Evolutionary conservation across 2,113 vertebrate species (phyloP).

Genomic region (Dermatemys mawii): DNA sequence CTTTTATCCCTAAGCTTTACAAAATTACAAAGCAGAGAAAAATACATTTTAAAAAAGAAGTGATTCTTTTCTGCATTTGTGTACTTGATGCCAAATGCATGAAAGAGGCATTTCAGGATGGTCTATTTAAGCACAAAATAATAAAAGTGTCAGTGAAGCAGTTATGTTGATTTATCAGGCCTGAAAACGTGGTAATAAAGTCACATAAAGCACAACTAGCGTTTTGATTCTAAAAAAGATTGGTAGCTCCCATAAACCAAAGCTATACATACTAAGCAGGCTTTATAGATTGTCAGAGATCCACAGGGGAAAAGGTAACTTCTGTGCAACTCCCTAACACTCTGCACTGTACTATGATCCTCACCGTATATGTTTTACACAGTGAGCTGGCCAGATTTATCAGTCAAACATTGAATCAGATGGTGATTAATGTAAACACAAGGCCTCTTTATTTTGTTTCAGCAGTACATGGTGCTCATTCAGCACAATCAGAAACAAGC

Average conservation of each 20-base stretch:
- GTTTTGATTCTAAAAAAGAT: neutral
- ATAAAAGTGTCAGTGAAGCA: neutral
- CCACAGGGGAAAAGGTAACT: neutral
- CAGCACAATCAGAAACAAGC: slow-evolving; percentile 65
- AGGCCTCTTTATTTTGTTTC: slow-evolving; percentile 77
- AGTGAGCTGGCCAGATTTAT: neutral
- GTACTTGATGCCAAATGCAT: neutral
- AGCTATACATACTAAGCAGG: rapidly evolving
- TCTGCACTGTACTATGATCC: neutral
- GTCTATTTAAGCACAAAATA: neutral
- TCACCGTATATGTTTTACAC: neutral
- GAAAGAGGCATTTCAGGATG: neutral
- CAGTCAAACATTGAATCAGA: slow-evolving; percentile 14
- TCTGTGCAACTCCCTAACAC: neutral
- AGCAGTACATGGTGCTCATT: slow-evolving; percentile 61
- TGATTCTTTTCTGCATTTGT: neutral
- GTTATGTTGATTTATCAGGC: neutral
- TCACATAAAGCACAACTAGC: neutral
- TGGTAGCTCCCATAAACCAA: neutral
- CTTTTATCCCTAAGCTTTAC: neutral
- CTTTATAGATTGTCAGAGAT: neutral
- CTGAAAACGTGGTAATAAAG: neutral
- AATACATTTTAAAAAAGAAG: neutral
- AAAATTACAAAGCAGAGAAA: neutral
- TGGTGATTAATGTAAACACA: slow-evolving; percentile 56